phyloP scores from a whole-genome alignment of 2,113 vertebrate species.

The Myotis davidii region DNA sequence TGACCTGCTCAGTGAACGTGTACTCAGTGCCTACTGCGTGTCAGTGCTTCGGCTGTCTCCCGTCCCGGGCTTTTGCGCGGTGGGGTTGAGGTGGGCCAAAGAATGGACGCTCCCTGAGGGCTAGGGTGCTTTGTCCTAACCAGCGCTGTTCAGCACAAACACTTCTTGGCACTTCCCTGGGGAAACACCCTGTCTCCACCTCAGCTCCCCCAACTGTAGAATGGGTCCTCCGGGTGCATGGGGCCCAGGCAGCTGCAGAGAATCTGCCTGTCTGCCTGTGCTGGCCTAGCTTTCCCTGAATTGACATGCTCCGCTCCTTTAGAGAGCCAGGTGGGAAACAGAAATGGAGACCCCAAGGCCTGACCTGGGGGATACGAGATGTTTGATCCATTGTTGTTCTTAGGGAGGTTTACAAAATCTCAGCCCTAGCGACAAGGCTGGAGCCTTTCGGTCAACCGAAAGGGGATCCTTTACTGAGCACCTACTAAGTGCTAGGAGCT shows the following conservation, averaged over 20 bases:
- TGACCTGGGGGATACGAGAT: background rate
- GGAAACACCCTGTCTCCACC: background rate
- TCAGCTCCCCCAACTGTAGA: background rate
- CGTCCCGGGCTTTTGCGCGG: background rate
- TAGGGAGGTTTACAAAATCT: background rate
- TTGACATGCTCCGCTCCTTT: background rate
- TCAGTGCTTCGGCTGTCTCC: background rate
- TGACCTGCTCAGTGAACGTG: background rate
- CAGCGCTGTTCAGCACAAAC: background rate
- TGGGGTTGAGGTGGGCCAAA: background rate
- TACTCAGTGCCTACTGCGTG: background rate
- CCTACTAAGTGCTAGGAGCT: background rate
- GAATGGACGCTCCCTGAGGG: background rate
- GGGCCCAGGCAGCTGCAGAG: background rate
- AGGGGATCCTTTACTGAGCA: background rate
- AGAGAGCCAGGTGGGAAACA: background rate
- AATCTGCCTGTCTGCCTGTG: background rate
- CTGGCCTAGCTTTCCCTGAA: background rate
- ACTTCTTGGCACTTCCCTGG: background rate
- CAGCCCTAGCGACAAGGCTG: background rate
- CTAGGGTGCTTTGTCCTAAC: background rate
- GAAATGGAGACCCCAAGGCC: background rate
- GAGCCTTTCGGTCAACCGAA: background rate
- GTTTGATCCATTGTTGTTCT: background rate
- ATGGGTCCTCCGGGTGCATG: background rate